Conservation (phyloP, 2,888 invertebrate genomes). For the Thelaira solivaga region DNA sequence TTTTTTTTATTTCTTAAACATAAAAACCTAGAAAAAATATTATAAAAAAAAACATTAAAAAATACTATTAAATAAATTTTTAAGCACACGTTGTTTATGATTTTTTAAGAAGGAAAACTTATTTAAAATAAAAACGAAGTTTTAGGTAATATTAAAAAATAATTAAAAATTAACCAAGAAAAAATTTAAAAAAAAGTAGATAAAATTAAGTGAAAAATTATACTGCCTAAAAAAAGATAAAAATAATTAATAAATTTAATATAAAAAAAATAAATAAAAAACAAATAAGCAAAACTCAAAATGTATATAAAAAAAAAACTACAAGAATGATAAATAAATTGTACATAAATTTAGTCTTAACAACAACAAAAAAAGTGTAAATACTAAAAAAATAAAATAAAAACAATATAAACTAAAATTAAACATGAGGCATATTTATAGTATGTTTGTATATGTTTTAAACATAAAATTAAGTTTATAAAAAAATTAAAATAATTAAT, state of each 20-base stretch:
- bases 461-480: slow-evolving; percentile 24
- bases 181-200: slow-evolving; percentile 55
- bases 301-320: background rate
- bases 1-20: slow-evolving; percentile 48
- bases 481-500: slow-evolving; percentile 41
- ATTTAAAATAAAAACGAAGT: slow-evolving; percentile 43
- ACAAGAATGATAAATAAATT: no score
- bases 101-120: slow-evolving; percentile 41
- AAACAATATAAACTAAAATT: slow-evolving; percentile 15
- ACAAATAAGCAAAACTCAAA: background rate
- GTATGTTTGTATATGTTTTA: slow-evolving; percentile 56
- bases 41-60: slow-evolving; percentile 25
- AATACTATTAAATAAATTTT: slow-evolving; percentile 46
- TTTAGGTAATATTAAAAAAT: slow-evolving; percentile 38
- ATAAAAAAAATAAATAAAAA: background rate
- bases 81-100: slow-evolving; percentile 57
- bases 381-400: background rate
- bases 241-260: no score
- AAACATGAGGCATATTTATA: slow-evolving; percentile 23
- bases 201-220: slow-evolving; percentile 68
- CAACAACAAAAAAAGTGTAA: slow-evolving; percentile 31
- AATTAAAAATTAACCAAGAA: slow-evolving; percentile 22
- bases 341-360: no score
- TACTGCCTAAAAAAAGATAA: slow-evolving; percentile 70
- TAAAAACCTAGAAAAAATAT: slow-evolving; percentile 26